phyloP scores from a whole-genome alignment of 2,888 invertebrate species.

The Scotopteryx bipunctaria region DNA sequence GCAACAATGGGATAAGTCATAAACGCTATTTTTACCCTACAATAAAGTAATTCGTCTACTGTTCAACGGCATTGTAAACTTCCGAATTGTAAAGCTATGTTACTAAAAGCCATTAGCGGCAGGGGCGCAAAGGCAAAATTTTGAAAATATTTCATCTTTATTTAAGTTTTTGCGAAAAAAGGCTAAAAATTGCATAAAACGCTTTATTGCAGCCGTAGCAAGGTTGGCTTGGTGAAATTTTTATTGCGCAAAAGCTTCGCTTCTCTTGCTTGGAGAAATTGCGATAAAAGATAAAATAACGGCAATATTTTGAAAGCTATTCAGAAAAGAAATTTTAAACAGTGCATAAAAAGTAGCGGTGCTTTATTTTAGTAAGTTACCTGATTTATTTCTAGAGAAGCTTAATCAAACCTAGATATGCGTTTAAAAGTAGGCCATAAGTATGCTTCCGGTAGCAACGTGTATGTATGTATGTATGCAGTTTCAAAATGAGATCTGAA shows the following conservation, averaged over 20 bases:
- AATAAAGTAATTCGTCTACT: constrained; percentile 79
- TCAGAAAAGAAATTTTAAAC: constrained; percentile 11
- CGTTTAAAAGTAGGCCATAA: no score
- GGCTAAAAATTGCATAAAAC: constrained; percentile 59
- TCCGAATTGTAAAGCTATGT: constrained; percentile 69
- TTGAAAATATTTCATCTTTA: constrained; percentile 42
- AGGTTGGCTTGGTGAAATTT: constrained; percentile 50
- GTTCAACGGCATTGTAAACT: constrained; percentile 71
- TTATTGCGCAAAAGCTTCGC: constrained; percentile 58
- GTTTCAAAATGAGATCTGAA: no score
- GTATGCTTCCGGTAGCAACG: no score
- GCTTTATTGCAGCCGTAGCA: constrained; percentile 51
- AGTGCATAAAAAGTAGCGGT: constrained; percentile 4
- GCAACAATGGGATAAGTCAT: constrained; percentile 57
- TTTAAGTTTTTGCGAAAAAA: constrained; percentile 54
- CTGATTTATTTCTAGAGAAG: neutral
- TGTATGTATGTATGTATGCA: no score
- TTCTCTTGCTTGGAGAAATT: constrained; percentile 50
- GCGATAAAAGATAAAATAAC: constrained; percentile 42
- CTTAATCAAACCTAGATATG: no score
- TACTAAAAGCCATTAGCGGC: constrained; percentile 70
- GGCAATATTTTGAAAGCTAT: constrained; percentile 18
- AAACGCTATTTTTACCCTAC: constrained; percentile 70
- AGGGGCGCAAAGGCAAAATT: constrained; percentile 43
- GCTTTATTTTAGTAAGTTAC: constrained; percentile 2